Percentiles rank a stretch among this genome's conserved stretches.
These are phyloP conservation scores for Hypothenemus hampei DNA, from an alignment of 1,140 invertebrate genomes.

Conservation along the genomic window DNA sequence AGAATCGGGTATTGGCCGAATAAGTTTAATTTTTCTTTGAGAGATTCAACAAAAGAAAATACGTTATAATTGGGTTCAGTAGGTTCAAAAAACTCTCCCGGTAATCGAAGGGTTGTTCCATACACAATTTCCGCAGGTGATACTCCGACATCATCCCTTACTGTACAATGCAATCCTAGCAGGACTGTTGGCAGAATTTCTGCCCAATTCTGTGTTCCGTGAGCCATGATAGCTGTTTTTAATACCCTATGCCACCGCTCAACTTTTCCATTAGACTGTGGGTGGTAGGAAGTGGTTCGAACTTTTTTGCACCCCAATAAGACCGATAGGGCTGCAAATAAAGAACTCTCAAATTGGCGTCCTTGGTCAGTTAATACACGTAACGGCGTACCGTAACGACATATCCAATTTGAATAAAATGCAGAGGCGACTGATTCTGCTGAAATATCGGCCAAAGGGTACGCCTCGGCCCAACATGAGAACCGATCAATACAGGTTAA, in stretches of 20 bases:
- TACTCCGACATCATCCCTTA: background rate
- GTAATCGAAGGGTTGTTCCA: background rate
- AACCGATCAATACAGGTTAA: background rate
- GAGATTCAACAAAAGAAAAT: too few relatives aligned
- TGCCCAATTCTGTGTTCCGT: background rate
- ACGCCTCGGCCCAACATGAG: background rate
- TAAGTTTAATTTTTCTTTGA: background rate
- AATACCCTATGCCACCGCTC: background rate
- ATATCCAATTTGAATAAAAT: too few relatives aligned
- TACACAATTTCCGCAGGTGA: background rate
- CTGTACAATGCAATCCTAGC: background rate
- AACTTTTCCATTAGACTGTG: background rate
- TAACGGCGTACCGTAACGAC: background rate
- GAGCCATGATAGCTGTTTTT: background rate
- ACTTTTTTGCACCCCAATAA: background rate
- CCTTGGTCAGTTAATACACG: background rate
- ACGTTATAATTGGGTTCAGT: too few relatives aligned
- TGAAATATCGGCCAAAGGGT: too few relatives aligned
- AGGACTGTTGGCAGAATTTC: background rate
- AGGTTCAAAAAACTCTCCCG: background rate
- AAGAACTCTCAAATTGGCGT: background rate
- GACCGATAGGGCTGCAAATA: background rate
- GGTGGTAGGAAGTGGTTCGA: too few relatives aligned
- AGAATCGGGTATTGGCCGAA: background rate
- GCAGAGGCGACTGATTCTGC: too few relatives aligned